Evolutionary conservation across 2,797 vertebrate genomes (phyloP).

Genomic region (Acanthornis magna): DNA sequence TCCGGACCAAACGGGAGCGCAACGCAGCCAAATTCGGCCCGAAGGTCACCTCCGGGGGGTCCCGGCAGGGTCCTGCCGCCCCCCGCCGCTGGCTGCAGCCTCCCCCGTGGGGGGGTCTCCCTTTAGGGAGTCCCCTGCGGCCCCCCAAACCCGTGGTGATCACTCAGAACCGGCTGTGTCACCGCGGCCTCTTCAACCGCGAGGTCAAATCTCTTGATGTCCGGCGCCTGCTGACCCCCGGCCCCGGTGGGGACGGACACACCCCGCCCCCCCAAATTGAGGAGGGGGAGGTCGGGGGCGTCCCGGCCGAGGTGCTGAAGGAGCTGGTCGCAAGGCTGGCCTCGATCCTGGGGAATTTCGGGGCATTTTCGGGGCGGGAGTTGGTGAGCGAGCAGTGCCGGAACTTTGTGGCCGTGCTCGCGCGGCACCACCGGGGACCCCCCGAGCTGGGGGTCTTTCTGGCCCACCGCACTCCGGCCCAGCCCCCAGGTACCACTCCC

Average conservation of each 20-base stretch:
- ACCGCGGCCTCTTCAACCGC: background rate
- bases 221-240: background rate
- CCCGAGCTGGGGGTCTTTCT: background rate
- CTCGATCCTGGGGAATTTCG: background rate
- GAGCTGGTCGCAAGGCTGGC: background rate
- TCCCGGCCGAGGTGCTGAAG: background rate
- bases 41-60: rapidly evolving
- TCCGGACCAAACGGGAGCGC: background rate
- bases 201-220: background rate
- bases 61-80: rapidly evolving
- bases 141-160: background rate
- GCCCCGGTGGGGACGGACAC: rapidly evolving
- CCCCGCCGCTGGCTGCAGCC: background rate
- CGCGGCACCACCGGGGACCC: background rate
- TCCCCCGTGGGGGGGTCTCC: background rate
- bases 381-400: background rate
- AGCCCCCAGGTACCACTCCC: background rate
- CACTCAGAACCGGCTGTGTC: background rate
- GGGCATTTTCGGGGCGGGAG: background rate
- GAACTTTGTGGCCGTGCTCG: rapidly evolving
- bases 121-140: background rate
- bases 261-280: rapidly evolving
- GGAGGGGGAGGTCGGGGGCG: background rate
- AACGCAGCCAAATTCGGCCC: background rate
- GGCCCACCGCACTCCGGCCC: background rate